phyloP scores from a whole-genome alignment of 1,140 invertebrate genomes.

The Philotrypesis tridentata region DNA sequence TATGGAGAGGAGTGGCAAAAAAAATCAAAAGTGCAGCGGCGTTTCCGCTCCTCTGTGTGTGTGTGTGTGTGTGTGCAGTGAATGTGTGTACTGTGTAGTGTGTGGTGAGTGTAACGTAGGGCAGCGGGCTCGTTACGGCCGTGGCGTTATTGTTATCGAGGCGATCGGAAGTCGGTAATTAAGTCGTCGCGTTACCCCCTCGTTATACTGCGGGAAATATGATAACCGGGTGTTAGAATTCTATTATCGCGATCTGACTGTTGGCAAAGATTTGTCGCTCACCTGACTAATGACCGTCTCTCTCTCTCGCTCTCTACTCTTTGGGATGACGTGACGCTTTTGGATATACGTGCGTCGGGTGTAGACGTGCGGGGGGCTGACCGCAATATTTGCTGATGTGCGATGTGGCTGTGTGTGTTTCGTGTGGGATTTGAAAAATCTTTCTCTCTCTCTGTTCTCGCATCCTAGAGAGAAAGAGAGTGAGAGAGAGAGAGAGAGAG shows the following conservation, averaged over 20 bases:
- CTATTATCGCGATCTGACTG: background rate
- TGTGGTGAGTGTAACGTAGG: too few species aligned
- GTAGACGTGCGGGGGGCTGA: background rate
- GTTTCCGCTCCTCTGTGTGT: background rate
- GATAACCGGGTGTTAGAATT: constrained; percentile 14
- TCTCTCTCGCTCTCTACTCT: background rate
- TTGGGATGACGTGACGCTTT: constrained; percentile 8
- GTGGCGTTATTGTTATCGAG: too few species aligned
- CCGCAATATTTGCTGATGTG: too few species aligned
- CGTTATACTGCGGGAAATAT: background rate
- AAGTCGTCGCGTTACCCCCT: background rate
- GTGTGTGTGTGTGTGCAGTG: background rate
- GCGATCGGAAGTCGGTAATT: constrained; percentile 5
- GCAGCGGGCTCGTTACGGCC: too few species aligned
- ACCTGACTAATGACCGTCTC: constrained; percentile 13
- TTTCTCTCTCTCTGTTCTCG: background rate
- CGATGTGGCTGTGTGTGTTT: too few species aligned
- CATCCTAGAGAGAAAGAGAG: too few species aligned
- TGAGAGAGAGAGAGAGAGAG: too few species aligned
- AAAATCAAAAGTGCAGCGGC: constrained; percentile 22
- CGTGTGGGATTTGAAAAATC: background rate
- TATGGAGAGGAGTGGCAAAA: constrained; percentile 20
- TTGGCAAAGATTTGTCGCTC: background rate
- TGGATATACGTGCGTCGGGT: background rate
- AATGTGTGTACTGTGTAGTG: too few species aligned